phyloP scores from a whole-genome alignment of 2,888 invertebrate species.

The Boloria euphrosyne region DNA sequence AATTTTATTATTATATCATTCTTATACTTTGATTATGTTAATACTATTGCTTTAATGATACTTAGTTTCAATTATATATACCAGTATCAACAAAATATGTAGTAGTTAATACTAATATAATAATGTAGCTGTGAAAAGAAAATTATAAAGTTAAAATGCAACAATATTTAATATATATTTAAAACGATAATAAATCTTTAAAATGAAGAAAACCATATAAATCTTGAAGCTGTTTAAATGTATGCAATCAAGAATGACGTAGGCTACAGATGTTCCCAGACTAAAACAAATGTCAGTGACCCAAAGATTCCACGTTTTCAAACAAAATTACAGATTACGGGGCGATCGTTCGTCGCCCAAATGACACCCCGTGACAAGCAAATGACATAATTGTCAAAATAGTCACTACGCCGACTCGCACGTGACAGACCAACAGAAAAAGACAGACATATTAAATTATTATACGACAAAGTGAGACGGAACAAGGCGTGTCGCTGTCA shows the following conservation, averaged over 20 bases:
- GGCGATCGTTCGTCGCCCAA: slow-evolving; percentile 78
- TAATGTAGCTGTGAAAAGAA: too few relatives aligned
- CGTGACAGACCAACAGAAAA: slow-evolving; percentile 69
- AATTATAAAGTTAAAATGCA: too few relatives aligned
- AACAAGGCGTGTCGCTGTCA: slow-evolving; percentile 75
- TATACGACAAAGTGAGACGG: slow-evolving; percentile 50
- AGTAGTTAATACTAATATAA: too few relatives aligned
- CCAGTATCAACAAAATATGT: too few relatives aligned
- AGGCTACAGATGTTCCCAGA: slow-evolving; percentile 73
- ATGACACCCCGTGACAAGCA: slow-evolving; percentile 79
- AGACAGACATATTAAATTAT: slow-evolving; percentile 49
- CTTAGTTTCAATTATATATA: too few relatives aligned
- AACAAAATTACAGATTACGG: slow-evolving; percentile 80
- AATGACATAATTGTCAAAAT: slow-evolving; percentile 83
- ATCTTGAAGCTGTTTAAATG: not conserved
- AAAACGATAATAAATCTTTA: not conserved
- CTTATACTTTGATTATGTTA: not conserved
- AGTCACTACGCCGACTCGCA: slow-evolving; percentile 78
- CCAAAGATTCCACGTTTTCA: slow-evolving; percentile 72
- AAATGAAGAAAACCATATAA: not conserved
- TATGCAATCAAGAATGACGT: slow-evolving; percentile 14
- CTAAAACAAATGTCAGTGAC: slow-evolving; percentile 69
- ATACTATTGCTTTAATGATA: not conserved
- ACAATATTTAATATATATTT: too few relatives aligned
- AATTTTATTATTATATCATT: slow-evolving; percentile 5